Conservation (phyloP, 2,113 vertebrate species). For the Hippocampus mohnikei region DNA sequence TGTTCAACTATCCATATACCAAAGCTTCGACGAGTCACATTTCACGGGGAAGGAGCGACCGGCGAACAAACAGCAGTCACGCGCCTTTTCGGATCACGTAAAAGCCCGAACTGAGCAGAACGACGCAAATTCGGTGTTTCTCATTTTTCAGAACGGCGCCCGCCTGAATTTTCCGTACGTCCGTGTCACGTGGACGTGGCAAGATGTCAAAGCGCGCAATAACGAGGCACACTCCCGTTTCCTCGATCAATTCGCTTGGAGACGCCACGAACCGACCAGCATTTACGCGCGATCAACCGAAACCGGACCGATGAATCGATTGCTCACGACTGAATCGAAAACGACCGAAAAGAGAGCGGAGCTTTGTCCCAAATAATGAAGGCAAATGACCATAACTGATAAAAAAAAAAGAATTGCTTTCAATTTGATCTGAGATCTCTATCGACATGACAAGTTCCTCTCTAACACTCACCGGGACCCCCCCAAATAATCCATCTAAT, state of each 20-base stretch:
- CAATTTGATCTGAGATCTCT: slow-evolving; percentile 55
- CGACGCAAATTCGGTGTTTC: slow-evolving; percentile 12
- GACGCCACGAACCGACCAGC: not conserved
- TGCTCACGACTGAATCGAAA: not conserved
- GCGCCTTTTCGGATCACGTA: slow-evolving; percentile 29
- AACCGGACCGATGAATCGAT: not conserved
- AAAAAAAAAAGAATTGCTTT: slow-evolving; percentile 67
- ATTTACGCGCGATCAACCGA: not conserved
- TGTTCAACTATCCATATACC: slow-evolving; percentile 34
- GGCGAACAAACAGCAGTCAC: slow-evolving; percentile 34
- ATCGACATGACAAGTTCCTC: slow-evolving; percentile 31
- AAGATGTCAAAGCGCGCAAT: slow-evolving; percentile 13
- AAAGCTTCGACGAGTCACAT: slow-evolving; percentile 1
- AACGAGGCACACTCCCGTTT: not conserved
- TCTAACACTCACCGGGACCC: slow-evolving; percentile 41
- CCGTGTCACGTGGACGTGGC: slow-evolving; percentile 9
- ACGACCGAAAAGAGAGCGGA: slow-evolving; percentile 15
- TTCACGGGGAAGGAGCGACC: not conserved
- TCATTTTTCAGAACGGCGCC: not conserved
- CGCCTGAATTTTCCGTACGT: slow-evolving; percentile 9
- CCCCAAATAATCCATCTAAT: slow-evolving; percentile 56
- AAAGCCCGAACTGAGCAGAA: slow-evolving; percentile 52
- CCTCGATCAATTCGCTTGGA: not conserved
- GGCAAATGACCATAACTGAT: slow-evolving; percentile 32
- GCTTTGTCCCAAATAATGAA: slow-evolving; percentile 11